Base-by-base conservation (phyloP, 1,140 invertebrate genomes). In the Leptopilina boulardi region DNA sequence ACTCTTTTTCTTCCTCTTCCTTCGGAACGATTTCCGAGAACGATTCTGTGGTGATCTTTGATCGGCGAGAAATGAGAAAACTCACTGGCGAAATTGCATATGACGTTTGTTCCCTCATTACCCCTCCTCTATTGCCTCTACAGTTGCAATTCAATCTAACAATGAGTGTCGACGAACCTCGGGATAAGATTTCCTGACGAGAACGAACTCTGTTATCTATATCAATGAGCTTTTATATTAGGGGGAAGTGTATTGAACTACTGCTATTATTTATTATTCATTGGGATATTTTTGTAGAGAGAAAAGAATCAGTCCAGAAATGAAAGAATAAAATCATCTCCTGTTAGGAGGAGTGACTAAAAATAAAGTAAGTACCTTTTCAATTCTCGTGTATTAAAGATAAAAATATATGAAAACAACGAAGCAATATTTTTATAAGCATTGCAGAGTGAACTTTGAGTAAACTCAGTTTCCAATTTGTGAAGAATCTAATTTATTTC, bases 121-220 rank as follows among this genome's bases (percentile, higher is more conserved):
- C 21, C 51, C 38, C 47, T 77, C 72, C 71, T 21, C 79, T 72
- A 74, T 74, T 72, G 66, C 73, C 71, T 19, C 78, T 66, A 73
- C 74, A 70, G 70, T 21, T 72, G 72, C 44, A 83, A 83, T 83
- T 79, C 56, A 30, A 66, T 66, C 56, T 30, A 30, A 30, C 56
- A 66, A 21, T 30, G 23, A 66, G 56, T 23, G 59, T 66, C 59
- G 59, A 66, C 59, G 59, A 66, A 66, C 59, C 59, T 66, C 13
- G 15, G 59, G 59, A 66, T 66, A 66, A 66, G 59, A 66, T 66
- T 66, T 66, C 59, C 26, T 23, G 3, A n/a, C 59, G 4, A 66
- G 59, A 66, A 26, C 21, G 59, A 66, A 66, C 59, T 66, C 59
- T 66, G 1, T 10, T 66, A 66, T 66, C 59, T 30, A 11, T 34